Percentiles rank a stretch among this genome's conserved stretches.
Conservation (phyloP, 2,797 vertebrate genomes). For the Catostomus latipinnis region DNA sequence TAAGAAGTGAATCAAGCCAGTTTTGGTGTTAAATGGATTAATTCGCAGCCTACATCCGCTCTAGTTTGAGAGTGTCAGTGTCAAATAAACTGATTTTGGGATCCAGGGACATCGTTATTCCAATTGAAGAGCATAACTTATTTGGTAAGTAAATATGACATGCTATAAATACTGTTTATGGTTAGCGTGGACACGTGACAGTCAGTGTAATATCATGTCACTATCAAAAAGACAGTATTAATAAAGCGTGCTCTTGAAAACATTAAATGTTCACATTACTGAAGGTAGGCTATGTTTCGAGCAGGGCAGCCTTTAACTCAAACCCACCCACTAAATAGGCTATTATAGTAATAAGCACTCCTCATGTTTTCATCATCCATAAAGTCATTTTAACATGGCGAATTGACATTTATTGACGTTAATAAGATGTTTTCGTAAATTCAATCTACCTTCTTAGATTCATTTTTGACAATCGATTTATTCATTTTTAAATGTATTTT, state of each 20-base stretch:
- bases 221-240: background rate
- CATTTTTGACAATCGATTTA: background rate
- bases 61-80: conserved; percentile 24
- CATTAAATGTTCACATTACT: background rate
- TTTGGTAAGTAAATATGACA: conserved; percentile 42
- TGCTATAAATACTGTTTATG: background rate
- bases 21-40: conserved; percentile 21
- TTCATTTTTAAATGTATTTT: background rate
- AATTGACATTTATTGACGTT: background rate
- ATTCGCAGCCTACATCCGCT: conserved; percentile 1
- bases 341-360: background rate
- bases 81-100: conserved; percentile 36
- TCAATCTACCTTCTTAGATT: too few species aligned
- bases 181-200: background rate
- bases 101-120: conserved; percentile 32
- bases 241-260: background rate
- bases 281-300: background rate
- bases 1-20: background rate
- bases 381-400: background rate
- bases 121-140: conserved; percentile 27
- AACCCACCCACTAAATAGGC: conserved; percentile 35
- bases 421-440: background rate
- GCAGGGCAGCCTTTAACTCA: background rate
- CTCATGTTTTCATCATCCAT: conserved; percentile 16
- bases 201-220: background rate